Percentiles rank a stretch among this genome's conserved stretches.
These are phyloP conservation scores for Cyrtodaria siliqua DNA, from an alignment of 2,888 invertebrate species.

Conservation along the genomic window DNA sequence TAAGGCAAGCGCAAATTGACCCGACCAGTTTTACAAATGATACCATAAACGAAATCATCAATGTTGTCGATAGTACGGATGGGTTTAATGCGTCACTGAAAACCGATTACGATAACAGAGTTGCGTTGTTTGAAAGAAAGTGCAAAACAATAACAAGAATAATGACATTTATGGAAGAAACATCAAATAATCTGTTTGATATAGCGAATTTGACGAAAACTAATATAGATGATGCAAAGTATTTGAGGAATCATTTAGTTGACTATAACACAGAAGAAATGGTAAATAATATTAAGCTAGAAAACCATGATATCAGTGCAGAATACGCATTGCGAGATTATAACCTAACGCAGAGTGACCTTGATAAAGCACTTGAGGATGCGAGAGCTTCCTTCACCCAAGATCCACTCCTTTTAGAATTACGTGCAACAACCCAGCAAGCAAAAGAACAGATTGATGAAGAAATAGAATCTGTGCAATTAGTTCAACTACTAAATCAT, in stretches of 20 bases:
- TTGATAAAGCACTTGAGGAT: constrained; percentile 25
- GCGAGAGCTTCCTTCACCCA: constrained; percentile 7
- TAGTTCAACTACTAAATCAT: constrained; percentile 10
- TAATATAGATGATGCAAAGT: constrained; percentile 3
- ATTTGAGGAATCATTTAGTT: constrained; percentile 4
- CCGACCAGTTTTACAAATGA: background rate
- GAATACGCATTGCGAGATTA: constrained; percentile 35
- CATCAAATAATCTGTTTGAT: constrained; percentile 15
- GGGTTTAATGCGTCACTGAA: background rate
- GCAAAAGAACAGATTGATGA: constrained; percentile 5
- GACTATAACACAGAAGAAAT: constrained; percentile 12
- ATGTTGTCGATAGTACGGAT: constrained; percentile 7
- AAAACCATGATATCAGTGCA: constrained; percentile 18
- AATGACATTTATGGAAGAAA: constrained; percentile 22
- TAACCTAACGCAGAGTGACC: constrained; percentile 23
- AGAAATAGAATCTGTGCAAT: constrained; percentile 16
- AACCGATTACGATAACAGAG: constrained; percentile 15
- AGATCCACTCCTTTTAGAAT: constrained; percentile 27
- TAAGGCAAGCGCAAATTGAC: background rate
- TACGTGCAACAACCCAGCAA: background rate
- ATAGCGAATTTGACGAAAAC: constrained; percentile 26
- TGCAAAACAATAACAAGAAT: constrained; percentile 8
- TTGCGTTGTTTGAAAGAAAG: constrained; percentile 21
- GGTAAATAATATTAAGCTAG: constrained; percentile 20
- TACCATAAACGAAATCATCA: background rate